phyloP scores from a whole-genome alignment of 2,888 invertebrate genomes.

The Acanthacorydalis orientalis region DNA sequence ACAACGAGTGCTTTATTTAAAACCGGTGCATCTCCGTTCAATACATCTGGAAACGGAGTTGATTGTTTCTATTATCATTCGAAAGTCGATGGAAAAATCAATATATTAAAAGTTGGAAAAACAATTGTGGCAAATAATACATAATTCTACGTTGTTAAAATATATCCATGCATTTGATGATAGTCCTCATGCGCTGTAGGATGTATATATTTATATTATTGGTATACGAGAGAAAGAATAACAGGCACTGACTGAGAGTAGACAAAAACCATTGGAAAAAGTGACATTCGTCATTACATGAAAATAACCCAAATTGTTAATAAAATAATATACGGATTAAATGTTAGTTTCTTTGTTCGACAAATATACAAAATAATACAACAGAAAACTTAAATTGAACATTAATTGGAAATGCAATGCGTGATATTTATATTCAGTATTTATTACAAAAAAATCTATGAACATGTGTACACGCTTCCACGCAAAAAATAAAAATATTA shows the following conservation, averaged over 20 bases:
- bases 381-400: too few relatives aligned
- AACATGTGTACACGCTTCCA: too few relatives aligned
- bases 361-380: too few relatives aligned
- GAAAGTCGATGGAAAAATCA: neutral
- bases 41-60: slow-evolving; percentile 19
- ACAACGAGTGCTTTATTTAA: slow-evolving; percentile 28
- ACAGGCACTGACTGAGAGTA: neutral
- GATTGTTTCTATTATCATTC: neutral
- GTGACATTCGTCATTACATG: too few relatives aligned
- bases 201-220: neutral
- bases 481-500: too few relatives aligned
- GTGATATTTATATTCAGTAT: too few relatives aligned
- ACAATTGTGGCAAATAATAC: neutral
- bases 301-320: too few relatives aligned
- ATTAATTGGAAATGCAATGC: too few relatives aligned
- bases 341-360: too few relatives aligned
- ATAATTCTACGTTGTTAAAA: slow-evolving; percentile 8
- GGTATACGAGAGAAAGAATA: neutral
- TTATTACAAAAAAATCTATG: too few relatives aligned
- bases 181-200: neutral
- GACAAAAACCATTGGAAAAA: too few relatives aligned
- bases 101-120: neutral
- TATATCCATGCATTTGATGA: neutral
- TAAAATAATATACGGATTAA: too few relatives aligned
- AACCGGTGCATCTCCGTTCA: slow-evolving; percentile 16